These are phyloP conservation scores for Formicarius rufipectus DNA, from an alignment of 2,113 vertebrate genomes.

Conservation along the genomic window DNA sequence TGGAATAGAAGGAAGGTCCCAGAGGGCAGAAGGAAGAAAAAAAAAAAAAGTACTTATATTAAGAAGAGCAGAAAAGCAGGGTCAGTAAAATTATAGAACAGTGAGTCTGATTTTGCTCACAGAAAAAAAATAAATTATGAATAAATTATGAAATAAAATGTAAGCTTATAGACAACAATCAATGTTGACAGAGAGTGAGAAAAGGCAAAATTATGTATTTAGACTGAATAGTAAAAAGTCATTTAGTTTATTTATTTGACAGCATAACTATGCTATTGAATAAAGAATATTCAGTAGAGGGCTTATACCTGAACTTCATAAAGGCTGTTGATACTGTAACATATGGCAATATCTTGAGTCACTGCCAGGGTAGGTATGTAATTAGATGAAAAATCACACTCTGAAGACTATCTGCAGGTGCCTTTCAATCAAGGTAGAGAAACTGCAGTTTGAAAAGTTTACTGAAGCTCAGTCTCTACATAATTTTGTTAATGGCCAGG, in stretches of 20 bases:
- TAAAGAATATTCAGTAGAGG: not conserved
- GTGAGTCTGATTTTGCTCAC: not conserved
- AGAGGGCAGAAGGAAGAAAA: not conserved
- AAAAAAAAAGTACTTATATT: not conserved
- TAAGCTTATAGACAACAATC: not conserved
- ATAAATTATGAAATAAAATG: not conserved
- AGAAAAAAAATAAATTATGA: not conserved
- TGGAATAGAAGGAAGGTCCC: not conserved
- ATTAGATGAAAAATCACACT: not conserved
- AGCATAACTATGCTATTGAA: not conserved
- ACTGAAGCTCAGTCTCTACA: not conserved
- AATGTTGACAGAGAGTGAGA: rapidly evolving
- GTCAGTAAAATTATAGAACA: not conserved
- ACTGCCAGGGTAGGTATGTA: not conserved
- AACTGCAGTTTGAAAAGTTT: not conserved
- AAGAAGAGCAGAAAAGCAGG: not conserved
- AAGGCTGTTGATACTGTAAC: not conserved
- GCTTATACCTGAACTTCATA: not conserved
- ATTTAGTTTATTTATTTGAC: not conserved
- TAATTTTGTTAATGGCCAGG: not conserved
- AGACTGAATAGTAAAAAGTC: not conserved
- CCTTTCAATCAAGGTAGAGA: not conserved
- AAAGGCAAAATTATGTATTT: not conserved
- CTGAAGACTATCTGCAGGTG: not conserved
- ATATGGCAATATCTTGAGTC: not conserved